A percentile compares a stretch with the other conserved stretches of the same genome.
These are phyloP conservation scores for Smutsia temminckii DNA, from an alignment of 2,797 vertebrate species.

Conservation along the genomic window DNA sequence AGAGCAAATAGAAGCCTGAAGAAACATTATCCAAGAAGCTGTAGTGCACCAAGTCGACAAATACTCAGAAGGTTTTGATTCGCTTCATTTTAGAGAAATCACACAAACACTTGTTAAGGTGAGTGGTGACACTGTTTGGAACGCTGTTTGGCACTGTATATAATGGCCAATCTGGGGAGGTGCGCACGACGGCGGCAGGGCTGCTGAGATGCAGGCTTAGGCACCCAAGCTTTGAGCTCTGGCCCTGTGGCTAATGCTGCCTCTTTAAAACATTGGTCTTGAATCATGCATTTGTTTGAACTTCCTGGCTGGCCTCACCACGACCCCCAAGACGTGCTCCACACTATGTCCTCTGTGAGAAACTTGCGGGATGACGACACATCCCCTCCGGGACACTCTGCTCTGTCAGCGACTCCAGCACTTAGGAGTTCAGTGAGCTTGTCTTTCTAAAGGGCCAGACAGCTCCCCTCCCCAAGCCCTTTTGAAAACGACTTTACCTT, in stretches of 20 bases:
- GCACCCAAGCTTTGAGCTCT: too few species aligned
- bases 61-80: background rate
- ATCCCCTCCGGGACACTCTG: background rate
- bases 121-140: background rate
- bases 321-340: background rate
- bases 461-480: background rate
- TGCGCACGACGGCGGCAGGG: background rate
- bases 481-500: background rate
- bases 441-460: background rate
- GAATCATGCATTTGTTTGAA: background rate
- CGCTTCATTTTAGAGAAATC: background rate
- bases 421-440: background rate
- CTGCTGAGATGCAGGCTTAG: too few species aligned
- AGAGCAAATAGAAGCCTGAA: background rate
- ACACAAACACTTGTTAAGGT: background rate
- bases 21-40: background rate
- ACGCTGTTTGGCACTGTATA: background rate
- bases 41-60: background rate
- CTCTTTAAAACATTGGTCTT: background rate
- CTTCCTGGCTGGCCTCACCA: background rate
- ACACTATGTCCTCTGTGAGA: background rate
- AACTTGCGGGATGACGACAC: background rate
- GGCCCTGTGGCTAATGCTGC: background rate
- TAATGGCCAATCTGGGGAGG: background rate
- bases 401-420: background rate